phyloP scores from a whole-genome alignment of 2,797 vertebrate genomes.

The Crocidura indochinensis region DNA sequence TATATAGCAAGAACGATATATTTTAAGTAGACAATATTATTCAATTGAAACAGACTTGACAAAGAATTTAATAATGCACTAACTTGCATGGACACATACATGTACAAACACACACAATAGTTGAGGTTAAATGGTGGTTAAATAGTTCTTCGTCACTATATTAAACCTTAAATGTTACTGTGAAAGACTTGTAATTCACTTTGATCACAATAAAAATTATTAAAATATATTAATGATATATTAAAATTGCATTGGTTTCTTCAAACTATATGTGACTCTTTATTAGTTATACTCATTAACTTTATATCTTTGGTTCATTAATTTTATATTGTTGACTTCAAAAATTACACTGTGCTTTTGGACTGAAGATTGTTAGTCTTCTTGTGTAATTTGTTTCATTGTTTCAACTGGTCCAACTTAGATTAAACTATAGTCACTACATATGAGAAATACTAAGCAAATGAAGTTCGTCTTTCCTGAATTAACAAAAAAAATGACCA shows the following conservation, averaged over 20 bases:
- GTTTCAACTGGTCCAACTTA: constrained; percentile 56
- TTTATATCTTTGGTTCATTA: constrained; percentile 88
- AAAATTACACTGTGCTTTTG: constrained; percentile 81
- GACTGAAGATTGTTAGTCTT: constrained; percentile 62
- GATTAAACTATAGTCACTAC: constrained; percentile 54
- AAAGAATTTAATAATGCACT: constrained; percentile 18
- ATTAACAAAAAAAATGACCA: constrained; percentile 71
- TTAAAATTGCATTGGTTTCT: constrained; percentile 80
- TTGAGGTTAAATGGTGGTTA: constrained; percentile 77
- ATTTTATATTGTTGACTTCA: constrained; percentile 85
- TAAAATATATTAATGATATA: background rate
- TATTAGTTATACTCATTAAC: constrained; percentile 88
- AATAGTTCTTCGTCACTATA: background rate
- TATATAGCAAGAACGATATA: background rate
- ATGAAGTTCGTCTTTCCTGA: constrained; percentile 78
- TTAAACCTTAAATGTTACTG: no score
- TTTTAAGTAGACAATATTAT: constrained; percentile 46
- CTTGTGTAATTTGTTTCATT: constrained; percentile 69
- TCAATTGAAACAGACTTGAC: constrained; percentile 27
- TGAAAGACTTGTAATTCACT: no score
- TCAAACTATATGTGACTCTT: constrained; percentile 82
- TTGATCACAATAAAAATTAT: no score
- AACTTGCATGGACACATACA: background rate
- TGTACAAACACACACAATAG: background rate
- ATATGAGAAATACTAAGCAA: constrained; percentile 41